Evolutionary conservation across 2,113 vertebrate genomes (phyloP).

Genomic region (Manacus vitellinus): DNA sequence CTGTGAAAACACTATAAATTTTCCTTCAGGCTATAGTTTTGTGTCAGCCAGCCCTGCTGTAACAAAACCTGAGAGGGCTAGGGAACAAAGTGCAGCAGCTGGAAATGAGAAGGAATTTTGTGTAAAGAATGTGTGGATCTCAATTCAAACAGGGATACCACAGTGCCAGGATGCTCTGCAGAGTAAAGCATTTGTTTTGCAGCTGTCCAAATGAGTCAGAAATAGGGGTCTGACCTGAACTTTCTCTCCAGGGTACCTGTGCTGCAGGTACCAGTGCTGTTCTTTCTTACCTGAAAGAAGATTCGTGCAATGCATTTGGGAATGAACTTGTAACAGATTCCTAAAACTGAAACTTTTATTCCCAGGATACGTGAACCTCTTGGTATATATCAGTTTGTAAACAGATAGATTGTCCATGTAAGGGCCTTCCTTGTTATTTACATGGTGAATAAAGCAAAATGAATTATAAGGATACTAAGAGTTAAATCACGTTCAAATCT

Average conservation of each 20-base stretch:
- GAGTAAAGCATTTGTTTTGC: not conserved
- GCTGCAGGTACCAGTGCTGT: not conserved
- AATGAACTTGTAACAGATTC: not conserved
- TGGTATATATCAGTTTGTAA: not conserved
- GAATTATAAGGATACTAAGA: not conserved
- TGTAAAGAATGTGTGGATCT: not conserved
- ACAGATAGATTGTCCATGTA: not conserved
- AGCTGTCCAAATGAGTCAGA: not conserved
- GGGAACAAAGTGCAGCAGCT: not conserved
- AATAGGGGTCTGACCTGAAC: not conserved
- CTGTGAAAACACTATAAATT: not conserved
- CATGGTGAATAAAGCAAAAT: not conserved
- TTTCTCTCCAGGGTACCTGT: not conserved
- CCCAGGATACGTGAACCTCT: not conserved
- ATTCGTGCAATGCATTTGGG: not conserved
- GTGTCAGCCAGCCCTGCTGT: not conserved
- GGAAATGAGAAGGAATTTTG: not conserved
- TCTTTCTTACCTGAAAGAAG: not conserved
- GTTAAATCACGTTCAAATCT: constrained; percentile 8
- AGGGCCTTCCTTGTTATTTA: not conserved
- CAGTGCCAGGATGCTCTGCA: not conserved
- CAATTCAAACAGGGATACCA: not conserved
- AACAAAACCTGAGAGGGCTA: not conserved
- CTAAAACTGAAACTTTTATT: not conserved
- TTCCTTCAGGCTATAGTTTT: not conserved